A percentile compares a stretch with the other conserved stretches of the same genome.
phyloP scores from a whole-genome alignment of 2,113 vertebrate species.

The Callipepla squamata region DNA sequence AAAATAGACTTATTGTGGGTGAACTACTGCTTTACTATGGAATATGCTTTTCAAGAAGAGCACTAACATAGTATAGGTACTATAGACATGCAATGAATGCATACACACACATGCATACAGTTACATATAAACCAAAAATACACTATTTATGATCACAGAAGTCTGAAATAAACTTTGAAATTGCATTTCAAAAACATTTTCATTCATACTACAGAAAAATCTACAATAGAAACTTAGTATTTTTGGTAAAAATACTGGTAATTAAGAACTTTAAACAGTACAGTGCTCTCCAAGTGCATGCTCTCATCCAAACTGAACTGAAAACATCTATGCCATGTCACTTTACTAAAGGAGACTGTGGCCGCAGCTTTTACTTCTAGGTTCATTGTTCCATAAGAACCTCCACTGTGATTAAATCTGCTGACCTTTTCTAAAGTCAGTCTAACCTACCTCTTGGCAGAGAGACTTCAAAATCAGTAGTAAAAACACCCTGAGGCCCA shows the following conservation, averaged over 20 bases:
- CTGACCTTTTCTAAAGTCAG: conserved; percentile 15
- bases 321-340: background rate
- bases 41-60: background rate
- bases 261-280: background rate
- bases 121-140: background rate
- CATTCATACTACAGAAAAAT: background rate
- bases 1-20: background rate
- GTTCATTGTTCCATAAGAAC: background rate
- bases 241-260: background rate
- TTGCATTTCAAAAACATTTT: background rate
- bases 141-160: background rate
- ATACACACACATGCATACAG: background rate
- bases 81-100: background rate
- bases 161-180: background rate
- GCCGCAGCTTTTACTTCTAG: background rate
- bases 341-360: background rate
- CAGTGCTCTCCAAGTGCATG: background rate
- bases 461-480: conserved; percentile 18
- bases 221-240: background rate
- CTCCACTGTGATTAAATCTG: conserved; percentile 3
- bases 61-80: background rate
- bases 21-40: background rate
- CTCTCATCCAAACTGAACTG: background rate
- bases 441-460: background rate
- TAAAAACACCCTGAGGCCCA: background rate